Percentiles rank a stretch among this genome's conserved stretches.
Conservation (phyloP, 2,797 vertebrate species). For the Liparis tanakae region DNA sequence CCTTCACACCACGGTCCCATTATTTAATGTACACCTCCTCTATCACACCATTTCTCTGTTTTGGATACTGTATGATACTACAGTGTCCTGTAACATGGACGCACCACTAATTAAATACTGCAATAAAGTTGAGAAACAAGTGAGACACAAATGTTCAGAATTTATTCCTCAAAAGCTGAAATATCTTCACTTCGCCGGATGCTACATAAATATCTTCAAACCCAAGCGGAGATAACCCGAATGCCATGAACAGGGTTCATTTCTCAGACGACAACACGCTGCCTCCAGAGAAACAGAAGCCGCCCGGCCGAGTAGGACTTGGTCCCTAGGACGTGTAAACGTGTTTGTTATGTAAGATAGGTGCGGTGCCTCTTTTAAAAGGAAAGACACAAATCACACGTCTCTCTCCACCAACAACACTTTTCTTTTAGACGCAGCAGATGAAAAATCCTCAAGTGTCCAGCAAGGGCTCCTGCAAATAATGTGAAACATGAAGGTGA, state of each 20-base stretch:
- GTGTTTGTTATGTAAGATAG: background rate
- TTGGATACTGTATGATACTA: background rate
- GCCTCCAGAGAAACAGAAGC: conserved; percentile 10
- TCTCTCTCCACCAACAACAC: conserved; percentile 5
- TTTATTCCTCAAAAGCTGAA: background rate
- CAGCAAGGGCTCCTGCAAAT: conserved; percentile 76
- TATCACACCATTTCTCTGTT: background rate
- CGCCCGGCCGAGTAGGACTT: background rate
- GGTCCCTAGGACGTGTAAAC: background rate
- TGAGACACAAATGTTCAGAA: conserved; percentile 11
- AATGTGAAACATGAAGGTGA: conserved; percentile 20
- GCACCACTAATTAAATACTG: background rate
- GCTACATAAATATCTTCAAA: background rate
- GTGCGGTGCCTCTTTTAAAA: background rate
- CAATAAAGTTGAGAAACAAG: background rate
- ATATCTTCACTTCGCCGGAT: background rate
- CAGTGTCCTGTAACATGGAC: background rate
- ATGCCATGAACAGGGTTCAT: background rate
- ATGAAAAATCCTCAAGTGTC: conserved; percentile 55
- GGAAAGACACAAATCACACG: background rate
- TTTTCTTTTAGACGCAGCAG: conserved; percentile 25
- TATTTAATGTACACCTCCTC: background rate
- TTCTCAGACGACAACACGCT: background rate
- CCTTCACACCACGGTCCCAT: background rate
- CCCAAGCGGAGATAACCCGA: background rate